A percentile compares a stretch with the other conserved stretches of the same genome.
Conservation (phyloP, 2,797 vertebrate genomes). For the Hipposideros larvatus region DNA sequence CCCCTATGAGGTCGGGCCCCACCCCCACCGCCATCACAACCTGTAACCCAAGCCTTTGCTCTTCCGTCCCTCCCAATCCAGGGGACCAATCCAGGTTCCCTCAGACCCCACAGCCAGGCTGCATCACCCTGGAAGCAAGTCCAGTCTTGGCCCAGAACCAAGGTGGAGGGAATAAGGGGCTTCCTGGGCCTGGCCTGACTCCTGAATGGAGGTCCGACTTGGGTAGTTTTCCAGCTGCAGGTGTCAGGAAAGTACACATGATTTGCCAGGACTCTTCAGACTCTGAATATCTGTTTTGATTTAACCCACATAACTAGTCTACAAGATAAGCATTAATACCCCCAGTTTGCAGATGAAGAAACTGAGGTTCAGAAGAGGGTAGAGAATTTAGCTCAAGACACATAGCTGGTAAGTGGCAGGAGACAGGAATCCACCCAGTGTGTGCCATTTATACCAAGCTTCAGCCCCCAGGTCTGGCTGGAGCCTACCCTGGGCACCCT, state of each 20-base stretch:
- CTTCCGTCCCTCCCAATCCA: not conserved
- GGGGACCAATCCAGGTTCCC: not conserved
- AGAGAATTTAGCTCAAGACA: not conserved
- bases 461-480: not conserved
- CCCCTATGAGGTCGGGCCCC: not conserved
- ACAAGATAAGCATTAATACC: not conserved
- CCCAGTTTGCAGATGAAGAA: not conserved
- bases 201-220: not conserved
- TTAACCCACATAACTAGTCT: not conserved
- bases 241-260: fast-evolving
- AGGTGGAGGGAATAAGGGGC: not conserved
- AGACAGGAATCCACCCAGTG: not conserved
- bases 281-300: not conserved
- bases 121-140: not conserved
- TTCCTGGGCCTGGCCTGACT: not conserved
- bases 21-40: no score
- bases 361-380: not conserved
- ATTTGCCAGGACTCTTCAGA: not conserved
- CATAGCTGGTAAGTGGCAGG: not conserved
- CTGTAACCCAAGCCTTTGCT: not conserved
- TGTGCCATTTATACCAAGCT: fast-evolving
- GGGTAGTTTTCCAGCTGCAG: not conserved
- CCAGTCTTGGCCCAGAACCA: not conserved
- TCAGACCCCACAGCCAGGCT: not conserved
- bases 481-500: not conserved